Conservation (phyloP, 2,113 vertebrate genomes). For the Chlamydotis undulata region DNA sequence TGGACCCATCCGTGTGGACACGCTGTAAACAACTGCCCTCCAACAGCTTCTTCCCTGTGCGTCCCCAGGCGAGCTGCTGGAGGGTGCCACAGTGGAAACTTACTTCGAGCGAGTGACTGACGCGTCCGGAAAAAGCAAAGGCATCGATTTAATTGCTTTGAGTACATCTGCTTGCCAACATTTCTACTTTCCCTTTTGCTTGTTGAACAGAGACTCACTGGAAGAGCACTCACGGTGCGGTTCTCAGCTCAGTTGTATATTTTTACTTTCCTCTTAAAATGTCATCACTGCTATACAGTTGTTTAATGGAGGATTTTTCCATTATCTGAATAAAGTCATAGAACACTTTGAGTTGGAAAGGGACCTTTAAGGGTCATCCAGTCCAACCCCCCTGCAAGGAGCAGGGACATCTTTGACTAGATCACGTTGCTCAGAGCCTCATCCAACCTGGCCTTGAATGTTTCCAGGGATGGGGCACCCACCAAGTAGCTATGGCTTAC, state of each 20-base stretch:
- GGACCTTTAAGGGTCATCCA: too few relatives aligned
- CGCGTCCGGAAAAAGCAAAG: not conserved
- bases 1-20: not conserved
- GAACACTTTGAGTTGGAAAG: too few relatives aligned
- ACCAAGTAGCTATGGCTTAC: not conserved
- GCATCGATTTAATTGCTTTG: not conserved
- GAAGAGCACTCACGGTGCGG: not conserved
- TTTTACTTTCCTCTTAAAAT: not conserved
- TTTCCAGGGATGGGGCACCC: too few relatives aligned
- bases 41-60: not conserved
- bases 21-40: not conserved
- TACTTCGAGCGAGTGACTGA: not conserved
- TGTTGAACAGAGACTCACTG: not conserved
- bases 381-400: too few relatives aligned
- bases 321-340: not conserved
- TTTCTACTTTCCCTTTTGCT: not conserved
- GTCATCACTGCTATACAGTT: not conserved
- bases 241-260: not conserved
- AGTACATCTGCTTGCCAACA: not conserved
- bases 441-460: too few relatives aligned
- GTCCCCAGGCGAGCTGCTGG: rapidly evolving
- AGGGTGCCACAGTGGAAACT: not conserved
- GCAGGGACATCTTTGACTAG: too few relatives aligned
- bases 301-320: not conserved
- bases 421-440: too few relatives aligned